Evolutionary conservation across 2,797 vertebrate genomes (phyloP), one percentile per base, ranked within the genome.

Genomic region (Parauchenoglanis ngamensis): DNA sequence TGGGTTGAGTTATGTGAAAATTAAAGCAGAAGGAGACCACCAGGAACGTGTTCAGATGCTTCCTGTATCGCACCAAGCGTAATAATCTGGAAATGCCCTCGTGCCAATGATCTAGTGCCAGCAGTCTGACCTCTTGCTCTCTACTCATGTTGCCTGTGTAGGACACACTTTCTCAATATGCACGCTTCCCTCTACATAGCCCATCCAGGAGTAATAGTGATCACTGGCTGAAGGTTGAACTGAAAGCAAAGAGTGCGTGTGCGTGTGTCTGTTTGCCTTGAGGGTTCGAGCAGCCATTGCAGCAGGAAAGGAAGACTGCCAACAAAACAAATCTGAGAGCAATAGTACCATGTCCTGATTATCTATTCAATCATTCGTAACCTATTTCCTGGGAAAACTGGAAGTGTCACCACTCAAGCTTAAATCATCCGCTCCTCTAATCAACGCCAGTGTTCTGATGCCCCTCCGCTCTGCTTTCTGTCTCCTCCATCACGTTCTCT

Each of bases 361-460:
- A 89, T 91, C 87, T 90, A 89, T 90, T 91, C 89, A 89, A 89
- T 90, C 84, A 89, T 86, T 91, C 89, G 88, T 89, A 90, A 89
- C 90, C 82, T 89, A 88, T 91, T 91, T 91, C 88, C 91, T 90
- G 89, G 83, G 85, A 90, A 91, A 89, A 91, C 87, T 90, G 90
- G 87, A 91, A 91, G 90, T 88, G 87, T 90, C 83, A 88, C 83
- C 89, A 91, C 90, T 89, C 88, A 80, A 78, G 87, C 87, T 84
- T 92, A 92, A 91, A 89, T 93, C 89, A 92, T 90, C 88, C 86
- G 85, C 89, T 89, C 82, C 89, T 90, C 90, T 92, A 90, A 92
- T 80, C 59, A 88, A 84, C 83, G 25, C 61, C 81, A 89, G 88
- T 84, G 86, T 91, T 93, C 82, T 86, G 84, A 92, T 90, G 92